phyloP scores from a whole-genome alignment of 2,797 vertebrate species.

The Danio kyathit region DNA sequence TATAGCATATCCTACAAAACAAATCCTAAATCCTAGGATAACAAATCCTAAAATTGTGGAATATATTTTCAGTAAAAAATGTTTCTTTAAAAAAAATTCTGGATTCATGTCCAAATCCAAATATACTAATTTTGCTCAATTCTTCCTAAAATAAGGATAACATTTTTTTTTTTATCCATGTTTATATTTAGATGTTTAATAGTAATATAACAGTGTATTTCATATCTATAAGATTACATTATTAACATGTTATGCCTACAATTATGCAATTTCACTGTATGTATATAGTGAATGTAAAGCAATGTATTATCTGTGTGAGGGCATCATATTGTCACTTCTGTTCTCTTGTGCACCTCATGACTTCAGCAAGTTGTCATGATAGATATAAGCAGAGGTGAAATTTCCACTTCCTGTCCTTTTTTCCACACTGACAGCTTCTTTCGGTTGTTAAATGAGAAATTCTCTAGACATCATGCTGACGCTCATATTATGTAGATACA shows the following conservation, averaged over 20 bases:
- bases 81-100: background rate
- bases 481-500: background rate
- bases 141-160: background rate
- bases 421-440: background rate
- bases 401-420: background rate
- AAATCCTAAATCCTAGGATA: no score
- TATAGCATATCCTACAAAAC: no score
- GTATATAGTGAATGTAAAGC: background rate
- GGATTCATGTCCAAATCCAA: background rate
- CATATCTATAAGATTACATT: background rate
- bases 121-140: background rate
- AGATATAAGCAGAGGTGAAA: background rate
- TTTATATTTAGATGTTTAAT: background rate
- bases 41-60: background rate
- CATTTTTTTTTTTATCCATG: background rate
- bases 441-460: background rate
- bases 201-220: background rate
- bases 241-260: background rate
- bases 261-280: background rate
- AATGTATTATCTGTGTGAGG: background rate
- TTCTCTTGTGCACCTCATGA: background rate
- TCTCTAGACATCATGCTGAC: background rate
- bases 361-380: background rate
- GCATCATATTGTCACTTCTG: background rate
- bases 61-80: background rate